Evolutionary conservation across 2,888 invertebrate species (phyloP).

Genomic region (Lithophane semibrunnea): DNA sequence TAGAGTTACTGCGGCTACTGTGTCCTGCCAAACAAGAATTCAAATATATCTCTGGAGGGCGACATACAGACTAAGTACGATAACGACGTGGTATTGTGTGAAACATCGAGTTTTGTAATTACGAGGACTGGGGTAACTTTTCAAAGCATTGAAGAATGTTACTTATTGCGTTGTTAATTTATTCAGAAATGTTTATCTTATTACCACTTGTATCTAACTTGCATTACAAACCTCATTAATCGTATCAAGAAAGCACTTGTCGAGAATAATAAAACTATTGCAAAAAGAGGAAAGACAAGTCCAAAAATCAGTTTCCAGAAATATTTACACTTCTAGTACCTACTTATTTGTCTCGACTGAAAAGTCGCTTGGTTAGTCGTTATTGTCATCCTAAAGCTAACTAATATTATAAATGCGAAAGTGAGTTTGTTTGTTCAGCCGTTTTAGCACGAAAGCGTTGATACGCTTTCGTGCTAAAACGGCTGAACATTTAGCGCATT

Average conservation of each 20-base stretch:
- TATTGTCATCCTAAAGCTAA: not conserved
- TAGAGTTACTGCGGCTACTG: conserved; percentile 10
- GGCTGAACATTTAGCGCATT: too few species aligned
- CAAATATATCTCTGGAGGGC: conserved; percentile 16
- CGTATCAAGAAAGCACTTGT: not conserved
- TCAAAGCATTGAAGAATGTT: not conserved
- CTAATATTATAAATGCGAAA: too few species aligned
- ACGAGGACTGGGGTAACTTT: not conserved
- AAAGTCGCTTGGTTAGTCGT: not conserved
- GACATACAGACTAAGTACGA: not conserved
- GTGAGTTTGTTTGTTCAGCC: too few species aligned
- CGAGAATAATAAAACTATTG: not conserved
- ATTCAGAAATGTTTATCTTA: not conserved
- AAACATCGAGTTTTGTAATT: conserved; percentile 18
- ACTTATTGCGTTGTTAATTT: not conserved
- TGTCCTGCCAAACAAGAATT: conserved; percentile 36
- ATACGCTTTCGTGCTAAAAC: too few species aligned
- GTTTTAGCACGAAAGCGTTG: too few species aligned
- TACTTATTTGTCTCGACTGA: not conserved
- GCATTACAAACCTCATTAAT: not conserved
- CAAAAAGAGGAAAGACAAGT: not conserved
- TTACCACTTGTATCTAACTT: not conserved
- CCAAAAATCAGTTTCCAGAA: not conserved
- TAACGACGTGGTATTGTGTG: conserved; percentile 5
- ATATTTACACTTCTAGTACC: not conserved